phyloP scores from a whole-genome alignment of 2,888 invertebrate species.

The Lordiphosa fenestrarum region DNA sequence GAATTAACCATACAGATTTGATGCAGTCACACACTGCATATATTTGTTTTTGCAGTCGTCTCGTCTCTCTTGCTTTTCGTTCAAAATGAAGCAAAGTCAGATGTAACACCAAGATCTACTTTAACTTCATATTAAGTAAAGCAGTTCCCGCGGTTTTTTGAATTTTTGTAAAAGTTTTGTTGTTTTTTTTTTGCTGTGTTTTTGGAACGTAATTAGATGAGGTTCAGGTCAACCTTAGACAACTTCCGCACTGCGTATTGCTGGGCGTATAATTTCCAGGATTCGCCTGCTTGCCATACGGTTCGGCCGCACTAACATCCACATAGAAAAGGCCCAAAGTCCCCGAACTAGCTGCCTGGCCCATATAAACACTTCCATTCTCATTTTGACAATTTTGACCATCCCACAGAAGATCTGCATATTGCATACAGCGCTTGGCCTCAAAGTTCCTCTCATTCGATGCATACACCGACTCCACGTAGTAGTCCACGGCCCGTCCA shows the following conservation, averaged over 20 bases:
- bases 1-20: too few species aligned
- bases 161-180: too few species aligned
- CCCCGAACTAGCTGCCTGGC: constrained; percentile 19
- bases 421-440: constrained; percentile 45
- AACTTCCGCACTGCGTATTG: constrained; percentile 21
- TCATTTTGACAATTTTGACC: constrained; percentile 6
- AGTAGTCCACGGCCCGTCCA: constrained; percentile 65
- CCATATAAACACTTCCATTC: constrained; percentile 24
- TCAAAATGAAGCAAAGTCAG: too few species aligned
- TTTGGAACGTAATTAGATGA: too few species aligned
- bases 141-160: too few species aligned
- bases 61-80: too few species aligned
- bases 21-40: too few species aligned
- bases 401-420: constrained; percentile 1
- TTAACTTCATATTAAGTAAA: too few species aligned
- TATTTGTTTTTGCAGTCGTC: too few species aligned
- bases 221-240: too few species aligned
- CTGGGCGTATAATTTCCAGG: constrained; percentile 7
- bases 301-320: constrained; percentile 23
- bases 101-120: too few species aligned
- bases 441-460: constrained; percentile 64
- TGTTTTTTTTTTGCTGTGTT: too few species aligned
- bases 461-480: constrained; percentile 68
- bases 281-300: constrained; percentile 34
- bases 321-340: constrained; percentile 37